Percentiles rank a stretch among this genome's conserved stretches.
Evolutionary conservation across 2,888 invertebrate genomes (phyloP).

Genomic region (Apotomis betuletana): DNA sequence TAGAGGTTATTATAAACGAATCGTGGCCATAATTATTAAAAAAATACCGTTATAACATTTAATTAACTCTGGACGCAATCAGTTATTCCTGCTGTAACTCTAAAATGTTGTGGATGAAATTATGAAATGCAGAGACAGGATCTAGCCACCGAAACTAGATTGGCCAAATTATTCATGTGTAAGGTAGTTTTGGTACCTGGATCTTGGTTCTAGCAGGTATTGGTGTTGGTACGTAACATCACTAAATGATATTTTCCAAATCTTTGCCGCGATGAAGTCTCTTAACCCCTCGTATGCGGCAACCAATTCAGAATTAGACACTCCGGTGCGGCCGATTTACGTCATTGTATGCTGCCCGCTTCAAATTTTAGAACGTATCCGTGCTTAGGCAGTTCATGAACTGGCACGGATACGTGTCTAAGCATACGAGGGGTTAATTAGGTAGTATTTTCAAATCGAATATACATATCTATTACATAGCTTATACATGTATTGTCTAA

Average conservation of each 20-base stretch:
- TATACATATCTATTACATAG: not conserved
- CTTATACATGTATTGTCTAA: too few relatives aligned
- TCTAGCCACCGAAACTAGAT: not conserved
- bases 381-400: too few relatives aligned
- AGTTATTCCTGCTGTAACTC: not conserved
- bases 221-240: not conserved
- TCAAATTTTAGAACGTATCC: too few relatives aligned
- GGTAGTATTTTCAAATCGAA: not conserved
- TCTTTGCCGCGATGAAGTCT: not conserved
- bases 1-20: not conserved
- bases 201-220: not conserved
- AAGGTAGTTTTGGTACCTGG: not conserved
- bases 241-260: not conserved
- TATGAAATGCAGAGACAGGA: not conserved
- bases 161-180: not conserved
- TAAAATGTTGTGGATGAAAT: not conserved
- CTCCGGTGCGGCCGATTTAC: too few relatives aligned
- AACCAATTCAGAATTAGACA: too few relatives aligned
- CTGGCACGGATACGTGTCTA: too few relatives aligned
- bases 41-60: not conserved
- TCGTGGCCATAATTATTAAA: constrained; percentile 27
- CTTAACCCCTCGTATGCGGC: too few relatives aligned
- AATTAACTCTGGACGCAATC: not conserved
- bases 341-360: too few relatives aligned
- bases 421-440: too few relatives aligned